A percentile compares a stretch with the other conserved stretches of the same genome.
Conservation (phyloP, 2,888 invertebrate species). For the Pachliopta kotzebuea region DNA sequence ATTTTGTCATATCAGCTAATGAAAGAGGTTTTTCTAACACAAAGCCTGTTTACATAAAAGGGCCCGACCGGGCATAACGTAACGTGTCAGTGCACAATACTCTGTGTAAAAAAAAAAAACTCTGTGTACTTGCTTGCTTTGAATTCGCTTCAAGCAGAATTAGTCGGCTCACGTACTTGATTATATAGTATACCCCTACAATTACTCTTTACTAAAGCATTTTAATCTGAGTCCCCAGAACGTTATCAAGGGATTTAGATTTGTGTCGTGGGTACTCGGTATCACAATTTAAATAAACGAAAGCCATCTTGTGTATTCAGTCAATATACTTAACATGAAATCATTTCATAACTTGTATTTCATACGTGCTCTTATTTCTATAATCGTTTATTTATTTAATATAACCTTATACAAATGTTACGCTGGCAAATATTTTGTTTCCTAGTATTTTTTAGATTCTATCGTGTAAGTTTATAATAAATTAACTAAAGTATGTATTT, state of each 20-base stretch:
- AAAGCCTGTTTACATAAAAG: constrained; percentile 36
- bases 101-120: no score
- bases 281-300: constrained; percentile 9
- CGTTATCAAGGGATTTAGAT: constrained; percentile 11
- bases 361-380: neutral
- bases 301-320: constrained; percentile 9
- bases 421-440: no score
- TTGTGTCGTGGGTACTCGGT: neutral
- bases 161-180: constrained; percentile 6
- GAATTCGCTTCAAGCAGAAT: constrained; percentile 38
- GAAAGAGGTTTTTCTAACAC: constrained; percentile 5
- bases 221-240: constrained; percentile 11
- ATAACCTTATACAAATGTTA: neutral
- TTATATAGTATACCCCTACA: constrained; percentile 9
- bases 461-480: no score
- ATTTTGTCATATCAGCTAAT: neutral
- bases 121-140: no score
- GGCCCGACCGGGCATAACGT: constrained; percentile 50
- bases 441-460: no score
- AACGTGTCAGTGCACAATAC: constrained; percentile 41
- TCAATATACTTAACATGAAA: neutral
- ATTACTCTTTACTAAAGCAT: constrained; percentile 5
- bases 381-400: neutral
- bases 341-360: constrained; percentile 1
- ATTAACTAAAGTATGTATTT: no score